These are phyloP conservation scores for Cryptosula pallasiana DNA, from an alignment of 2,888 invertebrate genomes.

Conservation along the genomic window DNA sequence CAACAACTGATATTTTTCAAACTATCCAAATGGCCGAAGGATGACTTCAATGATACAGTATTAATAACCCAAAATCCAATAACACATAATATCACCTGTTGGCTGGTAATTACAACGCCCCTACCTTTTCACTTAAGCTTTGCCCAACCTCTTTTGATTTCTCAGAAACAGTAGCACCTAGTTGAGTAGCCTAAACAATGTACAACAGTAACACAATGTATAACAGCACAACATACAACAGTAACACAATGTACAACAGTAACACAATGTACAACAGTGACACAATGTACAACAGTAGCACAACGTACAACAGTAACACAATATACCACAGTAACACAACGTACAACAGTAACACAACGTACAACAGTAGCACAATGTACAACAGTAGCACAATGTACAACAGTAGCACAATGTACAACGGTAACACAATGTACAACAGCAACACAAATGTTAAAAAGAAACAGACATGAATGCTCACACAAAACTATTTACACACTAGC, in stretches of 20 bases:
- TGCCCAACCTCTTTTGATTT: slow-evolving; percentile 54
- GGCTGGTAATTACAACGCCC: too few relatives aligned
- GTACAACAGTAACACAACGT: neutral
- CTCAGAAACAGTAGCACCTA: slow-evolving; percentile 50
- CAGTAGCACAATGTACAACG: neutral
- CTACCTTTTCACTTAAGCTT: slow-evolving; percentile 73
- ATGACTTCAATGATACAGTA: too few relatives aligned
- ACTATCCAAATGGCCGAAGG: too few relatives aligned
- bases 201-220: neutral
- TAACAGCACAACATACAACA: neutral
- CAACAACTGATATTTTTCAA: too few relatives aligned
- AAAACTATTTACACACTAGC: too few relatives aligned
- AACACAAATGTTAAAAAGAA: neutral
- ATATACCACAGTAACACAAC: neutral
- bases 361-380: neutral
- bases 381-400: neutral
- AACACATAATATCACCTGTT: too few relatives aligned
- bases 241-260: too few relatives aligned
- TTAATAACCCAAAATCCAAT: too few relatives aligned
- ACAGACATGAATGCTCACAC: too few relatives aligned
- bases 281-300: neutral
- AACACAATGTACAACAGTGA: too few relatives aligned
- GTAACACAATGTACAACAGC: neutral
- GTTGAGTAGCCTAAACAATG: slow-evolving; percentile 48
- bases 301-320: neutral